Percentiles rank a stretch among this genome's conserved stretches.
These are phyloP conservation scores for Anastatus disparis DNA, from an alignment of 1,140 invertebrate genomes.

Conservation along the genomic window DNA sequence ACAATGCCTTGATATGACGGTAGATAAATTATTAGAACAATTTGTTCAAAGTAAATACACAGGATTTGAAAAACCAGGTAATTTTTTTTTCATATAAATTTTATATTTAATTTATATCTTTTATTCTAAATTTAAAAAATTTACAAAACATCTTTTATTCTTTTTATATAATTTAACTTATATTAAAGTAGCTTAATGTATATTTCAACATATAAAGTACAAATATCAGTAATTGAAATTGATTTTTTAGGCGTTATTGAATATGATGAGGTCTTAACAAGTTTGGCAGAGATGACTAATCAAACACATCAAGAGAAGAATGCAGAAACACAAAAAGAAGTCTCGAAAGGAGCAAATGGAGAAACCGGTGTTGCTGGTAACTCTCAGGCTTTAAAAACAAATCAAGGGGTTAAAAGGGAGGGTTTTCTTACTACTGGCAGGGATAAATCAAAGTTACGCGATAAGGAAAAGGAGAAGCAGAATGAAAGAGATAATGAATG, in stretches of 20 bases:
- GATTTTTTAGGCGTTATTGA: conserved; percentile 59
- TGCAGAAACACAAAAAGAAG: conserved; percentile 55
- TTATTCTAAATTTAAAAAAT: too few species aligned
- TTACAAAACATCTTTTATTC: too few species aligned
- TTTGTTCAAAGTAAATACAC: conserved; percentile 92
- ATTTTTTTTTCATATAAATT: conserved; percentile 4
- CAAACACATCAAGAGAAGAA: conserved; percentile 53
- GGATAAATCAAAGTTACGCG: conserved; percentile 57
- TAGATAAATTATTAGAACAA: conserved; percentile 89
- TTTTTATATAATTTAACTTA: too few species aligned
- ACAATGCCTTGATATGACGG: conserved; percentile 89
- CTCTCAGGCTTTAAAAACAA: conserved; percentile 62
- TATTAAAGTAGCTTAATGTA: background rate
- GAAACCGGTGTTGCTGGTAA: conserved; percentile 67
- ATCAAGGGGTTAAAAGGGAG: conserved; percentile 60
- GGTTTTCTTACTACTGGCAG: conserved; percentile 55
- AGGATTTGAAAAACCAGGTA: conserved; percentile 90
- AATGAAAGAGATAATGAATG: conserved; percentile 44
- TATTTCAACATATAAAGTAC: too few species aligned
- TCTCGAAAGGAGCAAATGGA: conserved; percentile 61
- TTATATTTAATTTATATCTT: conserved; percentile 12
- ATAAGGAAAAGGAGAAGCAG: conserved; percentile 63
- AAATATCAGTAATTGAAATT: too few species aligned
- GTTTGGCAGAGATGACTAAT: conserved; percentile 58
- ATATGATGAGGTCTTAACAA: conserved; percentile 70